A percentile compares a stretch with the other conserved stretches of the same genome.
phyloP scores from a whole-genome alignment of 2,113 vertebrate genomes.

The Origma solitaria region DNA sequence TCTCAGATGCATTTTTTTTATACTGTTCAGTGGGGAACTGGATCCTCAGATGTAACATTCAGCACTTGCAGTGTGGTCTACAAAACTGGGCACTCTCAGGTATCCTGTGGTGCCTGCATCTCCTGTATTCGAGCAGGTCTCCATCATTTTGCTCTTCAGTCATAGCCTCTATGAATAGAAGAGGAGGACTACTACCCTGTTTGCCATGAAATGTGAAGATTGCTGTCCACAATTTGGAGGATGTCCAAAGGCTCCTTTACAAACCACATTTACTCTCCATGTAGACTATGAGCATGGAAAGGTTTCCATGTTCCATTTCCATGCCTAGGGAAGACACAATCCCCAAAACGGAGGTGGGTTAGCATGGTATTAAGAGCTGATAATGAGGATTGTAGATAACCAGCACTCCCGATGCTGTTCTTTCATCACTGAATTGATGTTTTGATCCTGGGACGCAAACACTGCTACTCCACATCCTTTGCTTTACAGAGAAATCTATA shows the following conservation, averaged over 20 bases:
- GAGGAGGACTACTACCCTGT: background rate
- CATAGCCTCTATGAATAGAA: background rate
- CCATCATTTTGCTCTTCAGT: background rate
- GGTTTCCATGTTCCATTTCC: background rate
- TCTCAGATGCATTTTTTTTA: background rate
- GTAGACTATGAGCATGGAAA: background rate
- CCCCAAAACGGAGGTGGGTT: background rate
- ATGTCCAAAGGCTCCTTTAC: background rate
- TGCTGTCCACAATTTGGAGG: background rate
- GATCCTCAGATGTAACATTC: background rate
- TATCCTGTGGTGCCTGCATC: background rate
- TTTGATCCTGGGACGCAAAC: background rate
- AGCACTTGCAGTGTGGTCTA: background rate
- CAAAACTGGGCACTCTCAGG: background rate
- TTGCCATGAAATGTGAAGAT: background rate
- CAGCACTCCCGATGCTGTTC: background rate
- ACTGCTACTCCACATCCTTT: background rate
- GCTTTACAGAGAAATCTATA: background rate
- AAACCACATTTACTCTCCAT: background rate
- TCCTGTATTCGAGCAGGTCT: background rate
- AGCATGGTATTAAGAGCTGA: background rate
- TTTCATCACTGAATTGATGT: background rate
- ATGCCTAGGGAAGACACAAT: background rate
- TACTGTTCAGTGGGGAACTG: background rate
- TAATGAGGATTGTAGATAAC: background rate